Base-by-base conservation (phyloP, 2,888 invertebrate genomes). In the Andrena marginata region DNA sequence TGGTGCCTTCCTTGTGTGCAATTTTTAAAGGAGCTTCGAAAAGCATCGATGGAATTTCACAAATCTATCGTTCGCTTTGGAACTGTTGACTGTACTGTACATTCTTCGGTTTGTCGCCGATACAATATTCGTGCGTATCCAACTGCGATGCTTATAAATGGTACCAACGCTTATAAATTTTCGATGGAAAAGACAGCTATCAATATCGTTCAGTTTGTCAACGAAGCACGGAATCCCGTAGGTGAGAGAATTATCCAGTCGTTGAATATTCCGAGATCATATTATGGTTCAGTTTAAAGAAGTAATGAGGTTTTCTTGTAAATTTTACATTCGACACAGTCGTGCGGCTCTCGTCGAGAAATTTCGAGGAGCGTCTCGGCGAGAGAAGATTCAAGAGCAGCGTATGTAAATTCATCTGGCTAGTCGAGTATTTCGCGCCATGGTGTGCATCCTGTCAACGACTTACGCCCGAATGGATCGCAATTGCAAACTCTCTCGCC, bases 1-100 rank as follows among this genome's bases (percentile, higher is more conserved):
- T 97, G 97, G 96, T 97, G 97, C 92, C 97, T 97, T 5, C 97
- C 97, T 0, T 97, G 97, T 90, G 95, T 96, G 94, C 94, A 95
- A 77, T 94, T 97, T 84, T 94, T 97, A 77, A 96, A 96, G 16
- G 96, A 97, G 94, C 94, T 97, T 80, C 94, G 97, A 10, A 96
- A 96, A 92, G 96, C 96, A 20, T 96, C 96, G 72, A 92, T 94
- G 60, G 92, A 94, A 85, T 95, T 95, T 82, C 92, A 95, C 93
- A 88, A 94, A 63, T 91, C 94, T 3, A 92, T 94, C 26, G 94
- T 95, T 23, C 93, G 94, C 86, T 95, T 97, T 94, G 97, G 96
- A 42, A 96, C 96, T 0, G 95, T 97, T 0, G 97, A 97, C 91
- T 97, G 97, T 91, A 96, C 96, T 0, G 93, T 95, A 48, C 96